phyloP scores from a whole-genome alignment of 2,113 vertebrate genomes.

The Psephotus haematonotus region DNA sequence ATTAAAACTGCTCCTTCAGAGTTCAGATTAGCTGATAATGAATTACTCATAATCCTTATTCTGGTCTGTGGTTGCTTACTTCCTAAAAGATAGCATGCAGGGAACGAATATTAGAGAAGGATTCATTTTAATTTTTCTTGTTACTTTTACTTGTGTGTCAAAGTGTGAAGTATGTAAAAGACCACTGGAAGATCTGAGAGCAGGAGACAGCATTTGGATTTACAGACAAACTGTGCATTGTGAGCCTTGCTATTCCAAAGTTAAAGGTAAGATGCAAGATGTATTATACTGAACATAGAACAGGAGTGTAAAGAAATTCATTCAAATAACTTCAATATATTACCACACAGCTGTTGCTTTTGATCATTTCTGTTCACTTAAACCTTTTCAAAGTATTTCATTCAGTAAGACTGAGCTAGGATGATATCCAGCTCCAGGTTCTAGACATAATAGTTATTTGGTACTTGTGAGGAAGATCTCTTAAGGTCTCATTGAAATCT shows the following conservation, averaged over 20 bases:
- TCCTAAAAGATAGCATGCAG: not conserved
- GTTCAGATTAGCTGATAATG: not conserved
- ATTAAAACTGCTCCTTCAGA: not conserved
- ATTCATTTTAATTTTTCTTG: not conserved
- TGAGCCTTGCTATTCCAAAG: slow-evolving; percentile 86
- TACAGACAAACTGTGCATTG: slow-evolving; percentile 89
- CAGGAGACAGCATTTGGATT: slow-evolving; percentile 95
- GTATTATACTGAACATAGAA: not conserved
- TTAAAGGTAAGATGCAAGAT: slow-evolving; percentile 82
- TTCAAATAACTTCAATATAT: not conserved
- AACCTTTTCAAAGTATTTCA: not conserved
- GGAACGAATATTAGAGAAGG: not conserved
- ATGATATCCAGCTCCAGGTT: not conserved
- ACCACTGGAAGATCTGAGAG: slow-evolving; percentile 85
- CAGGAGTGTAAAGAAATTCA: not conserved
- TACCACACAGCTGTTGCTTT: not conserved
- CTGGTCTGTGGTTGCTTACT: not conserved
- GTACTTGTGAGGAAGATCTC: not conserved
- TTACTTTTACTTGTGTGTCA: not conserved
- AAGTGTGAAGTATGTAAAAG: slow-evolving; percentile 90
- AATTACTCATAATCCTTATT: not conserved
- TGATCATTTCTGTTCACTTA: not conserved
- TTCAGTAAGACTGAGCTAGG: not conserved
- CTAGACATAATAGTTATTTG: not conserved
- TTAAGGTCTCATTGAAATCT: not conserved